phyloP scores from a whole-genome alignment of 2,113 vertebrate species.

The Micromys minutus region DNA sequence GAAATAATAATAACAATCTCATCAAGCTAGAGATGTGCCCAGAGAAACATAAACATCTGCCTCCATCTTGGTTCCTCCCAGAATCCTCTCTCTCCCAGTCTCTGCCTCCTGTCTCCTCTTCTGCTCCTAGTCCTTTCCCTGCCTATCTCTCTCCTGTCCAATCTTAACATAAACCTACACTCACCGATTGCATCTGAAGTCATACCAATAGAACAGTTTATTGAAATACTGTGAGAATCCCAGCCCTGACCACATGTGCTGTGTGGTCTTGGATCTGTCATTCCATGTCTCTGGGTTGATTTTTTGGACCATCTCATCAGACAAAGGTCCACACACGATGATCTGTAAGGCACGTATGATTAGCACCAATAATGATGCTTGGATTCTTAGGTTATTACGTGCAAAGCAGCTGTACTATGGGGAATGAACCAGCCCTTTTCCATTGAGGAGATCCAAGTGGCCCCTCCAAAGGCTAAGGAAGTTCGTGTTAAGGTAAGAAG shows the following conservation, averaged over 20 bases:
- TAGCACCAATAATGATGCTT: not conserved
- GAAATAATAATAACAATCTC: too few species aligned
- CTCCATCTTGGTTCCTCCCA: too few species aligned
- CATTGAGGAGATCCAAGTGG: slow-evolving; percentile 92
- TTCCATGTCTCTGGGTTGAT: not conserved
- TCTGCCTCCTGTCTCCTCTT: too few species aligned
- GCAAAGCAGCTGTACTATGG: slow-evolving; percentile 92
- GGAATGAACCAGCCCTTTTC: slow-evolving; percentile 88
- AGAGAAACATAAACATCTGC: too few species aligned
- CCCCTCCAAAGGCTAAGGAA: slow-evolving; percentile 90
- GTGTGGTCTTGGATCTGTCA: not conserved
- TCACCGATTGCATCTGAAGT: not conserved
- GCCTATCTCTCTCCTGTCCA: too few species aligned
- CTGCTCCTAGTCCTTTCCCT: too few species aligned
- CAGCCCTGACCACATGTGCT: not conserved
- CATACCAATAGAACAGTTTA: not conserved
- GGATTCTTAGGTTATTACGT: slow-evolving; percentile 90
- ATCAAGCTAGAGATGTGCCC: too few species aligned
- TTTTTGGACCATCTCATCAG: not conserved
- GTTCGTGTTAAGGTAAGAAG: slow-evolving; percentile 90
- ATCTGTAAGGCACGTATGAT: not conserved
- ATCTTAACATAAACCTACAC: too few species aligned
- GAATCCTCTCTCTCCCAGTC: too few species aligned
- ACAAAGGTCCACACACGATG: not conserved
- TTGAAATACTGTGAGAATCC: not conserved